Evolutionary conservation across 2,113 vertebrate species (phyloP), one percentile per base, ranked within the genome.

Genomic region (Oostethus manadensis): DNA sequence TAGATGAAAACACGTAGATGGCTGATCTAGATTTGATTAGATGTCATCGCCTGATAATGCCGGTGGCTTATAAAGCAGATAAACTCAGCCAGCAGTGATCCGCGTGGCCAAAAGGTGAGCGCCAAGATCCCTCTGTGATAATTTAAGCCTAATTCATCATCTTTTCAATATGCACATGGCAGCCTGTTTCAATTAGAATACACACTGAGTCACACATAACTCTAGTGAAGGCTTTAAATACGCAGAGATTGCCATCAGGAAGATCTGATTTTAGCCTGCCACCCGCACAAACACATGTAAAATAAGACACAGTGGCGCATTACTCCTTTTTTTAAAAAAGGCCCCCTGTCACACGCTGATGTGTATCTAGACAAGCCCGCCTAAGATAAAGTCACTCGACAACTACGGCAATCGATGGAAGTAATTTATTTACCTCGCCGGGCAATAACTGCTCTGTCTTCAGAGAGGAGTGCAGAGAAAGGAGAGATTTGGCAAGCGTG

Each of bases 381-480:
- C 77, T 76, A 77, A 69, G 88, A 89, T 90, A 89, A 89, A 88
- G 89, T 89, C 89, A 85, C 79, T 88, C 83, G 80, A 79, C 87
- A 87, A 88, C 87, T 83, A 78, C 79, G 64, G 74, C 82, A 86
- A 89, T 91, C 88, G 84, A 91, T 91, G 80, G 77, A 90, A 89
- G 90, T 90, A 81, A 89, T 90, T 90, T 89, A 90, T 91, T 89
- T 89, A 90, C 86, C 84, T 84, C 81, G 69, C 70, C 48, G 76
- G 76, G 83, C 86, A 86, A 86, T 84, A 82, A 85, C 78, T 84
- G 80, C 81, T 86, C 86, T 82, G 77, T 81, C 86, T 86, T 80
- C 76, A 74, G 74, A 78, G 70, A 65, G 62, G 57, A 15, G 53
- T 56, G 54, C 43, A 54, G 64, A 56, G 49, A 10, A 58, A 47